Conservation (phyloP, 2,113 vertebrate species). For the Sturnus vulgaris region DNA sequence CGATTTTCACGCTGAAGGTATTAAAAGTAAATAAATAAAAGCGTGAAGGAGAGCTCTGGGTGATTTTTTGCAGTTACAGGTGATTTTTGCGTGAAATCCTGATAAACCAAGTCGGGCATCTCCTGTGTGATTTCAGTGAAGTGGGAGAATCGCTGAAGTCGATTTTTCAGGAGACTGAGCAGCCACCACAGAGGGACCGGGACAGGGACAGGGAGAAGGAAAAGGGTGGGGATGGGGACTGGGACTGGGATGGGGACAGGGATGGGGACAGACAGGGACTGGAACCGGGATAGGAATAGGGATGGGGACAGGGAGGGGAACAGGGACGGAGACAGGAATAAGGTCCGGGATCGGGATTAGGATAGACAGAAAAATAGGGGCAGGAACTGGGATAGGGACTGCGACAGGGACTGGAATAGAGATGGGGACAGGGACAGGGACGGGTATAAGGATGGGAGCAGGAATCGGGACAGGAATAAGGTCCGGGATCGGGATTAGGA, state of each 20-base stretch:
- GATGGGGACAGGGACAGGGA: too few species aligned
- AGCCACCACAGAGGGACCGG: neutral
- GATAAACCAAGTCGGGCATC: neutral
- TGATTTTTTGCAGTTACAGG: neutral
- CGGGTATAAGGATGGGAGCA: accelerated
- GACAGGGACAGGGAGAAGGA: neutral
- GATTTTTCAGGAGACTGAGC: neutral
- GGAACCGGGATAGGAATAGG: too few species aligned
- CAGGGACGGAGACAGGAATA: neutral
- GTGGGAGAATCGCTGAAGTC: accelerated
- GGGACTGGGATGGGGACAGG: accelerated
- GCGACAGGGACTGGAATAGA: too few species aligned
- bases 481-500: too few species aligned
- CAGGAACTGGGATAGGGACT: neutral
- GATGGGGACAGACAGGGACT: neutral
- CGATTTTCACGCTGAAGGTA: accelerated
- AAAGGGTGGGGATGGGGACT: too few species aligned
- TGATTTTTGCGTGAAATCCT: neutral
- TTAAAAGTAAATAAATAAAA: neutral
- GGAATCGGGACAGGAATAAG: too few species aligned
- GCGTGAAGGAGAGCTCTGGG: neutral
- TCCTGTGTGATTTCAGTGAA: neutral
- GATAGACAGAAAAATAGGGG: too few species aligned
- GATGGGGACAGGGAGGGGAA: accelerated
- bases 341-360: neutral